phyloP scores from a whole-genome alignment of 1,140 invertebrate species.

The Plectrocnemia conspersa region DNA sequence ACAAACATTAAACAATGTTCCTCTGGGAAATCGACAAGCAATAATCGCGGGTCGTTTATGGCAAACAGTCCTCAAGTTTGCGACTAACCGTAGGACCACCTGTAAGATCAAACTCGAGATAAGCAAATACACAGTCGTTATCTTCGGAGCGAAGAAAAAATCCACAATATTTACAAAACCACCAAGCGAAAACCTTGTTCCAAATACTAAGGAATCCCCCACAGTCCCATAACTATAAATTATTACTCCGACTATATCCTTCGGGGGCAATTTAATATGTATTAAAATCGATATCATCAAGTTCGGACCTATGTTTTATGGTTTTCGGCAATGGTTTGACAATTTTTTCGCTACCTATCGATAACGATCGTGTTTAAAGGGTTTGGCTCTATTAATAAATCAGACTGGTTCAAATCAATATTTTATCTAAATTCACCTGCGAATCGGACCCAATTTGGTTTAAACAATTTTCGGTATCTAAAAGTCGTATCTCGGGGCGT shows the following conservation, averaged over 20 bases:
- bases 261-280: conserved; percentile 9
- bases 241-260: background rate
- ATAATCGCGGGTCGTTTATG: conserved; percentile 9
- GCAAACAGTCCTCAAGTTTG: no score
- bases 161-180: conserved; percentile 7
- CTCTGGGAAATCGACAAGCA: conserved; percentile 7
- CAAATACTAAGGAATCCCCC: background rate
- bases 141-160: no score
- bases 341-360: conserved; percentile 12
- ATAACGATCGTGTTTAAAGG: no score
- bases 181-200: background rate
- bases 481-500: no score
- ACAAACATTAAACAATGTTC: conserved; percentile 10
- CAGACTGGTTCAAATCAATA: conserved; percentile 3
- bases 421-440: conserved; percentile 17
- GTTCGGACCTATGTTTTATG: background rate
- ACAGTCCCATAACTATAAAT: conserved; percentile 3
- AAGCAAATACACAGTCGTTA: no score
- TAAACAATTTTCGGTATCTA: no score
- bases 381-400: conserved; percentile 9
- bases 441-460: no score
- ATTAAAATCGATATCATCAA: conserved; percentile 3
- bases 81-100: conserved; percentile 16
- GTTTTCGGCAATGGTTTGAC: conserved; percentile 1
- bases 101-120: no score